phyloP scores from a whole-genome alignment of 92 coral and sea anemone species.

The Galaxea fascicularis region DNA sequence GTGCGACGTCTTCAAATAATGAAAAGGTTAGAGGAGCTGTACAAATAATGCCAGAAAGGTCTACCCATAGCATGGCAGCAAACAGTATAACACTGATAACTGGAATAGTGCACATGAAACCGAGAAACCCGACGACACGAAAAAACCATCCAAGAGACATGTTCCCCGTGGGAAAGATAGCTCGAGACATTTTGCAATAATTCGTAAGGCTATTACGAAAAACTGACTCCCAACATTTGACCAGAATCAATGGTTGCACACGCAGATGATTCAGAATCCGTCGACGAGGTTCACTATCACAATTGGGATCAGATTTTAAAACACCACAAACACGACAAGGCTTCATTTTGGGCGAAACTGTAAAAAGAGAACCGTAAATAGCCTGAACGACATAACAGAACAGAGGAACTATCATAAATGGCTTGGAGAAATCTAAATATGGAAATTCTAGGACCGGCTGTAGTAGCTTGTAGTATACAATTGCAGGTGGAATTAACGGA shows the following conservation, averaged over 20 bases:
- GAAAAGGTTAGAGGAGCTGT: neutral
- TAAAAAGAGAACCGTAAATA: neutral
- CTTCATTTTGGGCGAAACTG: neutral
- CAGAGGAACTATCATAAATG: too few species aligned
- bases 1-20: too few species aligned
- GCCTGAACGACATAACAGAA: neutral
- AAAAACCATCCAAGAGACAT: neutral
- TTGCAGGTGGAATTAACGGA: neutral
- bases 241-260: neutral
- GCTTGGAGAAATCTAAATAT: neutral
- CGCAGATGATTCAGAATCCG: neutral
- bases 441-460: accelerated
- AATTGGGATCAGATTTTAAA: neutral
- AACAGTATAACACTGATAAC: neutral
- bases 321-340: neutral
- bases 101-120: neutral
- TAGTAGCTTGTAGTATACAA: neutral
- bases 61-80: neutral
- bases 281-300: neutral
- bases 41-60: accelerated
- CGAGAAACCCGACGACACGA: neutral
- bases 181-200: neutral
- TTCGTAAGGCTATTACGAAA: neutral
- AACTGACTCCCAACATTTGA: neutral
- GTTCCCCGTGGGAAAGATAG: neutral